These are phyloP conservation scores for Nautilus pompilius DNA, from an alignment of 1,140 invertebrate species.

Conservation along the genomic window DNA sequence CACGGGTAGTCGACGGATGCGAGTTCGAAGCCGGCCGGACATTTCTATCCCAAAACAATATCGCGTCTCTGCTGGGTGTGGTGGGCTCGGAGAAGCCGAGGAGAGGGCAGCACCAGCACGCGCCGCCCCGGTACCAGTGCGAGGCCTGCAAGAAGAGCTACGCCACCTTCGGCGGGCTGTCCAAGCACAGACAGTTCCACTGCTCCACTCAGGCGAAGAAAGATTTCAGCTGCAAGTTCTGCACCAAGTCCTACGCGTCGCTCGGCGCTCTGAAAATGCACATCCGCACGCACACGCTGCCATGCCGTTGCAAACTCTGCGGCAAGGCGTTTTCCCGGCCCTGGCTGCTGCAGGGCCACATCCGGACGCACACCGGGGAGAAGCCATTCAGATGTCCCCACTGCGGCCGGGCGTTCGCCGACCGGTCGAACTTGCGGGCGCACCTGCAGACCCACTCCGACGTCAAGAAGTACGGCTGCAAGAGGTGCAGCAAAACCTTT, in stretches of 20 bases:
- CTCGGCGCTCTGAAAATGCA: constrained; percentile 98
- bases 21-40: too few species aligned
- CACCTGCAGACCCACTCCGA: constrained; percentile 97
- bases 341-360: constrained; percentile 44
- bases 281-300: constrained; percentile 94
- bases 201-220: constrained; percentile 85
- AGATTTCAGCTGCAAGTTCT: constrained; percentile 93
- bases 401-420: constrained; percentile 88
- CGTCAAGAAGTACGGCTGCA: constrained; percentile 95
- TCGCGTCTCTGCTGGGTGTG: too few species aligned
- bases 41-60: too few species aligned
- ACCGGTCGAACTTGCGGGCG: constrained; percentile 91
- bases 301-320: constrained; percentile 95
- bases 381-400: constrained; percentile 64
- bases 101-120: too few species aligned
- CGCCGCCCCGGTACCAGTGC: constrained; percentile 77
- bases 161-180: constrained; percentile 90
- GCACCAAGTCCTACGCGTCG: constrained; percentile 92
- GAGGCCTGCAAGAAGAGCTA: constrained; percentile 92
- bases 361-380: constrained; percentile 46
- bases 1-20: too few species aligned
- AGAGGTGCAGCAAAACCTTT: constrained; percentile 90
- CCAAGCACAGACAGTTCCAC: constrained; percentile 95
- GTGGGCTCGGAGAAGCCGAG: too few species aligned
- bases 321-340: constrained; percentile 60